A percentile compares a stretch with the other conserved stretches of the same genome.
These are phyloP conservation scores for Triops longicaudatus DNA, from an alignment of 1,140 invertebrate genomes.

Conservation along the genomic window DNA sequence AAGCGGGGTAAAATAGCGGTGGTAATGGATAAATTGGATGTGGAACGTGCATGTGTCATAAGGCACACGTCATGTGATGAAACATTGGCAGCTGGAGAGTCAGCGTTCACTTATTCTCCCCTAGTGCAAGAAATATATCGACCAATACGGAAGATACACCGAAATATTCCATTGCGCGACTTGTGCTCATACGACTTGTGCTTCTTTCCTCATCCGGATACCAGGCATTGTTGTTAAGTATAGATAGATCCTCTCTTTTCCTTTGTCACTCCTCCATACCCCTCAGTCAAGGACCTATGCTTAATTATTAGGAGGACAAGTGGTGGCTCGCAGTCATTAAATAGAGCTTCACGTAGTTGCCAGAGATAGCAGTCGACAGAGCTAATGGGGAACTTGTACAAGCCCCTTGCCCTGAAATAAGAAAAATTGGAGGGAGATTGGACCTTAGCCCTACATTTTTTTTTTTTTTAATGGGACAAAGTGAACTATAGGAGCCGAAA, in stretches of 20 bases:
- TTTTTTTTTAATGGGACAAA: not conserved
- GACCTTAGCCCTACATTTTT: not conserved
- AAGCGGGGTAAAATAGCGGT: not conserved
- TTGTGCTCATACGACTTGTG: not conserved
- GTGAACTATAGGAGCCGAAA: no score
- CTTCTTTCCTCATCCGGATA: not conserved
- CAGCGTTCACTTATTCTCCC: not conserved
- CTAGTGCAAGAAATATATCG: not conserved
- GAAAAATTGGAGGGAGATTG: not conserved
- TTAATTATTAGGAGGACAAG: not conserved
- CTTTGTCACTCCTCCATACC: not conserved
- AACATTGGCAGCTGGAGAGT: not conserved
- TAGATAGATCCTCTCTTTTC: not conserved
- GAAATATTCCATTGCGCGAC: not conserved
- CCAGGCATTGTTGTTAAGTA: constrained; percentile 1
- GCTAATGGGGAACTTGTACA: not conserved
- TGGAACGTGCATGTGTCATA: not conserved
- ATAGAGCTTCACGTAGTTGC: constrained; percentile 1
- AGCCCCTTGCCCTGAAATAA: not conserved
- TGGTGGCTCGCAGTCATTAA: constrained; percentile 5
- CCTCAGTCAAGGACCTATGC: not conserved
- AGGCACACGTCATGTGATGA: not conserved
- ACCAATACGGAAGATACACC: not conserved
- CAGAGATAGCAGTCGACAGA: not conserved
- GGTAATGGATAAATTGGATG: not conserved